Percentiles rank a stretch among this genome's conserved stretches.
phyloP scores from a whole-genome alignment of 2,113 vertebrate species.

The Pitta sordida region DNA sequence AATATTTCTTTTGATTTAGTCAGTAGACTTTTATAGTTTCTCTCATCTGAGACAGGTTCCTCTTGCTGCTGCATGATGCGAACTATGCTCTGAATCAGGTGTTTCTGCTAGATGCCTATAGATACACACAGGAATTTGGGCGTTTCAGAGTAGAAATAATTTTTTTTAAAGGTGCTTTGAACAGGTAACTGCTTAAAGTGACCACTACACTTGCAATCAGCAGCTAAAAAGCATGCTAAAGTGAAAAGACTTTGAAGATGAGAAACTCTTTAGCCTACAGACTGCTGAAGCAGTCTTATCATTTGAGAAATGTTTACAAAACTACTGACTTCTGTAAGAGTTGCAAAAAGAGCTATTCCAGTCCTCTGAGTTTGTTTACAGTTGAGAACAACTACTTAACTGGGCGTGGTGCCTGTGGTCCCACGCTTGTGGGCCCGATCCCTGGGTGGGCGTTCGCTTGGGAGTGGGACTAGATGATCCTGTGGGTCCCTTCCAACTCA shows the following conservation, averaged over 20 bases:
- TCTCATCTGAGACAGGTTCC: not conserved
- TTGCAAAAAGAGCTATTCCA: not conserved
- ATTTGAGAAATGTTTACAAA: not conserved
- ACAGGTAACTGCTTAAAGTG: not conserved
- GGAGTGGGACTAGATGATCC: too few relatives aligned
- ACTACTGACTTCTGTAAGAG: not conserved
- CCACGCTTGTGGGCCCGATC: too few relatives aligned
- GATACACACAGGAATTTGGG: not conserved
- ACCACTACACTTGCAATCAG: not conserved
- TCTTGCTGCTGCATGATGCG: not conserved
- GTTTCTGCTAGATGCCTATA: not conserved
- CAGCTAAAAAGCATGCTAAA: not conserved
- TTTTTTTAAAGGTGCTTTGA: not conserved
- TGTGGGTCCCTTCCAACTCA: too few relatives aligned
- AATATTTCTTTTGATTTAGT: not conserved
- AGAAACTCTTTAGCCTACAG: not conserved
- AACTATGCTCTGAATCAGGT: not conserved
- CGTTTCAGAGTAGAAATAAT: not conserved
- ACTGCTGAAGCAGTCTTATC: not conserved
- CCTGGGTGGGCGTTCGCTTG: too few relatives aligned
- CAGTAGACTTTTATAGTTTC: not conserved
- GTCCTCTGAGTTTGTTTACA: not conserved
- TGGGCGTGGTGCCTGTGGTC: too few relatives aligned
- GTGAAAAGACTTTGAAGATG: not conserved
- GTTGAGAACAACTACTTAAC: not conserved